phyloP scores from a whole-genome alignment of 2,113 vertebrate species.

The Excalfactoria chinensis region DNA sequence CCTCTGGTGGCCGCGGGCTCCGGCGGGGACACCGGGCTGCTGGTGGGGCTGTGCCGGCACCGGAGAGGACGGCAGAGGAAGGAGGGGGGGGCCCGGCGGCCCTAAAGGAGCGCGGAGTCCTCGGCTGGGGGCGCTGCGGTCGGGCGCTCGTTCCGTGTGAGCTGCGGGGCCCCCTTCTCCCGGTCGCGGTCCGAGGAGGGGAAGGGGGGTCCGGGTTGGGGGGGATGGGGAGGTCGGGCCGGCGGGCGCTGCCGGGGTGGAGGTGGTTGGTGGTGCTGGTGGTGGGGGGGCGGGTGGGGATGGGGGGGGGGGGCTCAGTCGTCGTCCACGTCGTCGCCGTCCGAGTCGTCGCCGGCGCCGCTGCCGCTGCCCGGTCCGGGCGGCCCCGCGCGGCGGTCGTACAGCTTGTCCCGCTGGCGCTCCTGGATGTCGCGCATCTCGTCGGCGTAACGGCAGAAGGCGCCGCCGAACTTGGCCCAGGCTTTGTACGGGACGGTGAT shows the following conservation, averaged over 20 bases:
- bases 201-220: neutral
- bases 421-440: conserved; percentile 99
- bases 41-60: no score
- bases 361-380: conserved; percentile 66
- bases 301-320: conserved; percentile 79
- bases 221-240: neutral
- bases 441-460: conserved; percentile 93
- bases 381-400: conserved; percentile 80
- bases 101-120: no score
- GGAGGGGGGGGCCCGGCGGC: no score
- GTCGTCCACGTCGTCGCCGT: conserved; percentile 93
- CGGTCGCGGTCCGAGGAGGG: no score
- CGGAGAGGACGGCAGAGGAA: no score
- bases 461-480: conserved; percentile 95
- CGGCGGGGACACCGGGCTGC: no score
- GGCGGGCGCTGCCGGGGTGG: neutral
- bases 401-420: conserved; percentile 90
- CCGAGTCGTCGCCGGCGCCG: conserved; percentile 88
- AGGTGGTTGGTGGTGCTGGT: no score
- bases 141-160: no score
- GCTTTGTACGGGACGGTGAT: conserved; percentile 97
- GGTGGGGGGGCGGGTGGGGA: no score
- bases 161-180: no score
- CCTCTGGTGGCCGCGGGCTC: no score
- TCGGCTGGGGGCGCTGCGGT: no score